A percentile compares a stretch with the other conserved stretches of the same genome.
phyloP scores from a whole-genome alignment of 2,113 vertebrate genomes.

The Suricata suricatta region DNA sequence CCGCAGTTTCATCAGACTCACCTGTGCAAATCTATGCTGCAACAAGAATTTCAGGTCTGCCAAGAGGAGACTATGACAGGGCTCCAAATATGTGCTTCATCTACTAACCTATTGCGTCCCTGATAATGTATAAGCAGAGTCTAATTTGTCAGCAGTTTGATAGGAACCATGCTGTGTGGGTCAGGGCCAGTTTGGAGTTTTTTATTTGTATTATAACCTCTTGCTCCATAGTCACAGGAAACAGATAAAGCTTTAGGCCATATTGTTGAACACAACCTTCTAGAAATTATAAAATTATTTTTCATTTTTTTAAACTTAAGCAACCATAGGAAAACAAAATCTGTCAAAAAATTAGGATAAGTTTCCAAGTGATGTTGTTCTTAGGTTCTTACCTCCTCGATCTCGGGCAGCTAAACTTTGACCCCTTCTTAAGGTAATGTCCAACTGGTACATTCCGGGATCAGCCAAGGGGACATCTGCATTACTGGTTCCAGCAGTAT shows the following conservation, averaged over 20 bases:
- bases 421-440: constrained; percentile 93
- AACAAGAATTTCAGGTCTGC: background rate
- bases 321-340: background rate
- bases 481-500: constrained; percentile 89
- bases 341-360: background rate
- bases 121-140: background rate
- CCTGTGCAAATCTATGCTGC: background rate
- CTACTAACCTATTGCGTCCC: background rate
- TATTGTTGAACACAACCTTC: background rate
- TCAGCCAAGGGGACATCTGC: constrained; percentile 85
- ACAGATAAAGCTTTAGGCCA: background rate
- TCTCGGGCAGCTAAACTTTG: constrained; percentile 95
- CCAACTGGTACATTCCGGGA: constrained; percentile 95
- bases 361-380: background rate
- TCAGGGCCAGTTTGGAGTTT: background rate
- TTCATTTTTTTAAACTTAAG: background rate
- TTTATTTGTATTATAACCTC: background rate
- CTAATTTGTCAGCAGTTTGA: background rate
- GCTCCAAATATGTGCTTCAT: background rate
- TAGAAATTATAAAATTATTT: background rate
- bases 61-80: background rate
- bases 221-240: background rate
- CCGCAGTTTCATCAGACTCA: background rate
- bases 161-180: background rate
- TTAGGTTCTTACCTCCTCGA: constrained; percentile 89